Evolutionary conservation across 1,140 invertebrate species (phyloP), one percentile per base, ranked within the genome.

Genomic region (Lucilia cuprina): DNA sequence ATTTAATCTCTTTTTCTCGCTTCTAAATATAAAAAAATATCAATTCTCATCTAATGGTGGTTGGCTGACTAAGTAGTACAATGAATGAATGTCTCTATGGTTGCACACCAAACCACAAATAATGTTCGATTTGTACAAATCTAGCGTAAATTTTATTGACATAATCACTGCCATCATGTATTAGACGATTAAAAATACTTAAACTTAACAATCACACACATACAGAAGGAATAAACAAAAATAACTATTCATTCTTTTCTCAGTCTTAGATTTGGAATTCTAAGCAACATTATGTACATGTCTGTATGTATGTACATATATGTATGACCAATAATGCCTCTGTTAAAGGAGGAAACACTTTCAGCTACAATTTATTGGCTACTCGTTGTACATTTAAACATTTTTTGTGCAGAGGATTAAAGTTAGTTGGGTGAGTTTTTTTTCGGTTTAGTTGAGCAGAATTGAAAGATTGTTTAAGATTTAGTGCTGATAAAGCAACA

Each of bases 101-200:
- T 30, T 30, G 25, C 25, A 30, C 50, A 60, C 50, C 5, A 5
- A 60, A 14, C 13, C 50, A 60, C 17, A 21, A 19, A 21, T 70
- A 70, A 21, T 70, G 65, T 70, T 70, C n/a, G 65, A 70, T 70
- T 70, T 70, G 65, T 8, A 70, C n/a, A 70, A 70, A 70, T 70
- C 19, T 70, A 21, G 65, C 65, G 65, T 70, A 70, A 70, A 70
- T 70, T 70, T 70, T 70, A 70, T 70, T 70, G 65, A 70, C 65
- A 70, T 70, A 70, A 70, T 70, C 65, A 25, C 65, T 70, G 65
- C n/a, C 65, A 70, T 70, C 65, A 70, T 70, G 65, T 70, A 21
- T 13, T 55, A 55, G 50, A 13, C 50, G 50, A 55, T 55, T 55
- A 55, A 55, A 55, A 55, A 55, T 55, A 41, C 41, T 41, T 41